These are phyloP conservation scores for Aleiodes sp. DNA, from an alignment of 1,140 invertebrate genomes.

Conservation along the genomic window DNA sequence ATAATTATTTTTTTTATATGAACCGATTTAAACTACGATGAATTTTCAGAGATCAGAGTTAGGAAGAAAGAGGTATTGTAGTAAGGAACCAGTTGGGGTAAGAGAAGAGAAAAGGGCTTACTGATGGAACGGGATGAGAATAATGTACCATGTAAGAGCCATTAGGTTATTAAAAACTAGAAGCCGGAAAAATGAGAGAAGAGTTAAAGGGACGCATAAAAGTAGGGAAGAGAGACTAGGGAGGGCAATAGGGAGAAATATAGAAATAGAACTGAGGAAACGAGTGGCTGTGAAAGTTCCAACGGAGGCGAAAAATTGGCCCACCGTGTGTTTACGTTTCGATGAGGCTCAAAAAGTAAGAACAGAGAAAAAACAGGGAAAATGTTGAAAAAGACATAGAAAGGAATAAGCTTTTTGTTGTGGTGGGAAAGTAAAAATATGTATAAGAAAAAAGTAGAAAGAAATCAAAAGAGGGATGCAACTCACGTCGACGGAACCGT, in stretches of 20 bases:
- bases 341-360: slow-evolving; percentile 40
- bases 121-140: slow-evolving; percentile 31
- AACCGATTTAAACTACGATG: neutral
- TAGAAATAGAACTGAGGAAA: slow-evolving; percentile 26
- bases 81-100: slow-evolving; percentile 34
- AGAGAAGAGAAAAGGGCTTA: slow-evolving; percentile 13
- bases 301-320: slow-evolving; percentile 60
- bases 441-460: neutral
- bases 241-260: slow-evolving; percentile 40
- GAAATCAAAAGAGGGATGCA: no score
- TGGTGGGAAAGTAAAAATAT: neutral
- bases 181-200: slow-evolving; percentile 25
- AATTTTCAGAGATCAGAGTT: slow-evolving; percentile 30
- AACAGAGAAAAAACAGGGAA: neutral
- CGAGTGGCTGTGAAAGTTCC: slow-evolving; percentile 32
- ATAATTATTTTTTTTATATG: no score
- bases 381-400: slow-evolving; percentile 31
- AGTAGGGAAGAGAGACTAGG: neutral
- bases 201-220: slow-evolving; percentile 16
- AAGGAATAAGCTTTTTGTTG: slow-evolving; percentile 19
- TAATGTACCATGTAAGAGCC: slow-evolving; percentile 53
- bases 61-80: slow-evolving; percentile 42
- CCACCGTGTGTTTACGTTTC: slow-evolving; percentile 56
- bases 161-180: slow-evolving; percentile 65
- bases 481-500: neutral